Evolutionary conservation across 1,140 invertebrate genomes (phyloP).

Genomic region (Calosoma granatense): DNA sequence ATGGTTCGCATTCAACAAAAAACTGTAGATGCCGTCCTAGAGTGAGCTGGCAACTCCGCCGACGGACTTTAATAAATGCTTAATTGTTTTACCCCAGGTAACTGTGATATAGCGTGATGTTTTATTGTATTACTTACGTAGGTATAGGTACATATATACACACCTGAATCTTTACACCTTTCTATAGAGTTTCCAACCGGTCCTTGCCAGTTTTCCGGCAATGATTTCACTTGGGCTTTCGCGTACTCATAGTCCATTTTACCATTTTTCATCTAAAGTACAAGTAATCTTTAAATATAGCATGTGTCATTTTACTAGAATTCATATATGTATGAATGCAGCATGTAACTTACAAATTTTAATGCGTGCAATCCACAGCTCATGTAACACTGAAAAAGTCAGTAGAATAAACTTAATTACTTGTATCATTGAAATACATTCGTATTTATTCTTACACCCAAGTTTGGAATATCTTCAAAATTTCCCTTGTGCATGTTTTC

Average conservation of each 20-base stretch:
- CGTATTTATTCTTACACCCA: background rate
- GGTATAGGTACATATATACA: background rate
- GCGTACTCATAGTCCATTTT: constrained; percentile 1
- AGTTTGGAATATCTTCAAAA: background rate
- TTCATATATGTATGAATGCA: background rate
- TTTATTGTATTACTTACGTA: background rate
- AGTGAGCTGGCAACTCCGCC: too few relatives aligned
- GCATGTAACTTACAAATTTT: background rate
- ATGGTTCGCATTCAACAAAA: too few relatives aligned
- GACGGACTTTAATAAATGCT: too few relatives aligned
- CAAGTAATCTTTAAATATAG: background rate
- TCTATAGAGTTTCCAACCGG: background rate
- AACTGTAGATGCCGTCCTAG: too few relatives aligned
- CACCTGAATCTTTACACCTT: background rate
- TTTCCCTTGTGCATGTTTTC: background rate
- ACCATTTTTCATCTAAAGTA: constrained; percentile 1
- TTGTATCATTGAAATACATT: too few relatives aligned
- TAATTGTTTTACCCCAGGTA: too few relatives aligned
- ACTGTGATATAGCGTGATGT: background rate
- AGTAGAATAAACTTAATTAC: too few relatives aligned
- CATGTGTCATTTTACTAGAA: too few relatives aligned
- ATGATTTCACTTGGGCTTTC: background rate
- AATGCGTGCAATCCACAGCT: background rate
- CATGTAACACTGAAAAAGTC: constrained; percentile 1
- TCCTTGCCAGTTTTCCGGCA: background rate